These are phyloP conservation scores for Megaceryle alcyon DNA, from an alignment of 2,797 vertebrate species.

Conservation along the genomic window DNA sequence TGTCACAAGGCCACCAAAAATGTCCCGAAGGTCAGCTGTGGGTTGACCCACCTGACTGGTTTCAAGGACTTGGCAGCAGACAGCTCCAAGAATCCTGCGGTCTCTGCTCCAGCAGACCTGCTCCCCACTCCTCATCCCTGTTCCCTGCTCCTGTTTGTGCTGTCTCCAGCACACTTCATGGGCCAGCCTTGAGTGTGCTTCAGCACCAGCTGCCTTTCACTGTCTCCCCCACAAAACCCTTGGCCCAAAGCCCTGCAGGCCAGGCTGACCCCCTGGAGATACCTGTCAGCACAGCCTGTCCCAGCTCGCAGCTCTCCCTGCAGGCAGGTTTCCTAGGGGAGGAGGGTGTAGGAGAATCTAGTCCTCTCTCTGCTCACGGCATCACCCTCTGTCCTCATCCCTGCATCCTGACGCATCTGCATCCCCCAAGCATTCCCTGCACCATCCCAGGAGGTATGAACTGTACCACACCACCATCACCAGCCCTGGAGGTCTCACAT, in stretches of 20 bases:
- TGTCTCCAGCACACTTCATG: rapidly evolving
- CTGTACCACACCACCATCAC: rapidly evolving
- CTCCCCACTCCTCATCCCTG: background rate
- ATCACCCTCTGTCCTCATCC: background rate
- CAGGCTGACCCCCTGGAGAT: background rate
- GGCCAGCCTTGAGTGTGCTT: background rate
- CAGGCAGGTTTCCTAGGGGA: background rate
- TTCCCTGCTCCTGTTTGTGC: background rate
- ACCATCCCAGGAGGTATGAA: rapidly evolving
- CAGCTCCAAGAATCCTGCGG: rapidly evolving
- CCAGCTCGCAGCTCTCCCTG: background rate
- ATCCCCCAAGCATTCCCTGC: background rate
- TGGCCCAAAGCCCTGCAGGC: background rate
- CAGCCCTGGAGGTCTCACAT: rapidly evolving
- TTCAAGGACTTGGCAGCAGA: background rate
- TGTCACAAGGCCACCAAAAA: background rate
- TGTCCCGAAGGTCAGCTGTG: background rate
- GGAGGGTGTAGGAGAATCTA: background rate
- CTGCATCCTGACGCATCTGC: rapidly evolving
- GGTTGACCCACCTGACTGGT: background rate
- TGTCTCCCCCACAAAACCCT: background rate
- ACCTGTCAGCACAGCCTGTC: background rate
- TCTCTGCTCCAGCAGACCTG: background rate
- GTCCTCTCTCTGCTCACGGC: background rate
- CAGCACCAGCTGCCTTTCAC: background rate